Conservation (phyloP, 2,797 vertebrate species). For the Ptychobarbus kaznakovi region DNA sequence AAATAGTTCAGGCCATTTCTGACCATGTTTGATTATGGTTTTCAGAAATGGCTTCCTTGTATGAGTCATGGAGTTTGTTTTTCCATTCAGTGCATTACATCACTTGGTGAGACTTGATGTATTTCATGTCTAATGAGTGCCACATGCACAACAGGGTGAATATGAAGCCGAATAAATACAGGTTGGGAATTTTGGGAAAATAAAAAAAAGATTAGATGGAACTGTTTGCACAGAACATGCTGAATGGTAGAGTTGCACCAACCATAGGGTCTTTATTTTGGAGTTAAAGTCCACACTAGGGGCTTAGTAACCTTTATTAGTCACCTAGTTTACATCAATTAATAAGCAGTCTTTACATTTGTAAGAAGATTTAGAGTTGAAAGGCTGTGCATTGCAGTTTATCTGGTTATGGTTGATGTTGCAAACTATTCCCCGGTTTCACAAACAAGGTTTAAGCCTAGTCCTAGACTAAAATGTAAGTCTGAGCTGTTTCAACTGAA, state of each 20-base stretch:
- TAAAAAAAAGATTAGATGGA: neutral
- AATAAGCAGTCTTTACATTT: neutral
- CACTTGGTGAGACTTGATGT: conserved; percentile 7
- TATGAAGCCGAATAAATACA: neutral
- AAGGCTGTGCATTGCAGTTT: neutral
- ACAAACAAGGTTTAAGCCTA: too few species aligned
- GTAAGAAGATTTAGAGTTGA: neutral
- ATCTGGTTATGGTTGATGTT: neutral
- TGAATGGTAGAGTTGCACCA: neutral
- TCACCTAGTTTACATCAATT: neutral
- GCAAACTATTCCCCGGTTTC: neutral
- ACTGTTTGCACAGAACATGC: neutral
- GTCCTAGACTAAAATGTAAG: too few species aligned
- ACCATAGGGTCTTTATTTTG: neutral
- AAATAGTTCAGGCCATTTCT: conserved; percentile 4
- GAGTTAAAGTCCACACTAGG: neutral
- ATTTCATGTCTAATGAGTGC: conserved; percentile 8
- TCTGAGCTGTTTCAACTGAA: too few species aligned
- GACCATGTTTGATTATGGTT: conserved; percentile 30
- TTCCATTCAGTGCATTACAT: conserved; percentile 25
- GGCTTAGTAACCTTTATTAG: neutral
- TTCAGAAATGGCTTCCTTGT: conserved; percentile 30
- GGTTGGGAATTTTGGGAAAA: neutral
- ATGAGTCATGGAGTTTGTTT: conserved; percentile 38
- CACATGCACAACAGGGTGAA: neutral